phyloP scores from a whole-genome alignment of 2,888 invertebrate species.

The Cryptops parisi region DNA sequence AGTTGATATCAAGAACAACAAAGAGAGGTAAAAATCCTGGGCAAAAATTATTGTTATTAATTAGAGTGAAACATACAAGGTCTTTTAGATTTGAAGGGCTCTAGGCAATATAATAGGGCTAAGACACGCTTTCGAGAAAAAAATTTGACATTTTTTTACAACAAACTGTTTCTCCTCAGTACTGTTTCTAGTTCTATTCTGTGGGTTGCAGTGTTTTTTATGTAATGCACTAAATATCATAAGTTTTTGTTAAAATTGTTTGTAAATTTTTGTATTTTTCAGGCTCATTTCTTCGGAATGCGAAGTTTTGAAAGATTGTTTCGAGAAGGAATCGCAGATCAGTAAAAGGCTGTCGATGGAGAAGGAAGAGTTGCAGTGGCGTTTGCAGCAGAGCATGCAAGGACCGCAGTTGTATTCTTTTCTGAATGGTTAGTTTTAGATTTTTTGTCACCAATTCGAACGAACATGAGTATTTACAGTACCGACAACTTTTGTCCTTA shows the following conservation, averaged over 20 bases:
- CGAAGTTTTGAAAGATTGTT: constrained; percentile 44
- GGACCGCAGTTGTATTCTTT: neutral
- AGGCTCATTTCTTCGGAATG: constrained; percentile 54
- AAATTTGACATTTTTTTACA: too few species aligned
- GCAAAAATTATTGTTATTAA: too few species aligned
- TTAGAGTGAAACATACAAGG: too few species aligned
- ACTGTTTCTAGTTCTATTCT: too few species aligned
- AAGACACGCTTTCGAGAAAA: too few species aligned
- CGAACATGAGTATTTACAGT: too few species aligned
- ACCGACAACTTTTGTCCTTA: too few species aligned
- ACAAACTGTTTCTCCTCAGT: too few species aligned
- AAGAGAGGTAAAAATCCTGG: constrained; percentile 57
- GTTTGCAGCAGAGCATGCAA: constrained; percentile 46
- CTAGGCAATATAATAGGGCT: too few species aligned
- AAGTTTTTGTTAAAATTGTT: neutral
- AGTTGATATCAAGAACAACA: constrained; percentile 49
- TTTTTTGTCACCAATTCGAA: too few species aligned
- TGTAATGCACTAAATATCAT: neutral
- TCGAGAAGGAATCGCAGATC: constrained; percentile 60
- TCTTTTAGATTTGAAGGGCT: too few species aligned
- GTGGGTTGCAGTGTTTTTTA: too few species aligned
- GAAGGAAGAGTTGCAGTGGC: constrained; percentile 80
- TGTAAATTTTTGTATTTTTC: constrained; percentile 20
- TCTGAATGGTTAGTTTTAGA: neutral
- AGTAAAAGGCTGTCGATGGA: constrained; percentile 61